These are phyloP conservation scores for Mesocentrotus franciscanus DNA, from an alignment of 53 echinoderm and acorn worm genomes.

Conservation along the genomic window DNA sequence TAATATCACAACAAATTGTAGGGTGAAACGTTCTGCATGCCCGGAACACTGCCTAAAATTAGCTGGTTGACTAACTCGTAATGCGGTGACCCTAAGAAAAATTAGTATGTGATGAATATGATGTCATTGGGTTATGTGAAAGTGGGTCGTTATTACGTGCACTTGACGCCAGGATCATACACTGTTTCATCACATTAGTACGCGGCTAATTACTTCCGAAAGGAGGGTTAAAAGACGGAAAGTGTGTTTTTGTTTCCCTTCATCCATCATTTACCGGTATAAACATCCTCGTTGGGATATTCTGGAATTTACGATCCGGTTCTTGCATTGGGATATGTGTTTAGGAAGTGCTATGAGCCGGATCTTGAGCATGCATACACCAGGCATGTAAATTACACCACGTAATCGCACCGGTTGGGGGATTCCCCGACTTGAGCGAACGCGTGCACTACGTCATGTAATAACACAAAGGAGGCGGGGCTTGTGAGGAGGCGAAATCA, in stretches of 20 bases:
- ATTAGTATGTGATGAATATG: not conserved
- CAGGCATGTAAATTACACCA: not conserved
- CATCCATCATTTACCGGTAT: not conserved
- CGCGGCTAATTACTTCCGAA: conserved; percentile 7
- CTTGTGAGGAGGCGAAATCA: not conserved
- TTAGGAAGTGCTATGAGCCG: not conserved
- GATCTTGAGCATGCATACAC: not conserved
- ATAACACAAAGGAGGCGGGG: conserved; percentile 4
- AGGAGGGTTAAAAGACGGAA: not conserved
- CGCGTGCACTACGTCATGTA: conserved; percentile 16
- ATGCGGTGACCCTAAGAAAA: not conserved
- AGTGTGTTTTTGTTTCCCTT: not conserved
- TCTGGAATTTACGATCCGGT: not conserved
- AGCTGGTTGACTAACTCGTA: not conserved
- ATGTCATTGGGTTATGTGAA: not conserved
- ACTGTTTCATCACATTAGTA: not conserved
- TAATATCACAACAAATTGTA: not conserved
- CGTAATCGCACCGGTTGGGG: not conserved
- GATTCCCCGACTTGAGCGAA: not conserved
- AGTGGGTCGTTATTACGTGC: not conserved
- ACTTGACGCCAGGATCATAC: not conserved
- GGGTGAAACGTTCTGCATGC: not conserved
- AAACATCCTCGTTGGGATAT: not conserved
- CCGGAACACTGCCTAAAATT: not conserved
- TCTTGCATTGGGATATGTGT: not conserved